Base-by-base conservation (phyloP, 2,113 vertebrate genomes). In the Cinclus mexicanus region DNA sequence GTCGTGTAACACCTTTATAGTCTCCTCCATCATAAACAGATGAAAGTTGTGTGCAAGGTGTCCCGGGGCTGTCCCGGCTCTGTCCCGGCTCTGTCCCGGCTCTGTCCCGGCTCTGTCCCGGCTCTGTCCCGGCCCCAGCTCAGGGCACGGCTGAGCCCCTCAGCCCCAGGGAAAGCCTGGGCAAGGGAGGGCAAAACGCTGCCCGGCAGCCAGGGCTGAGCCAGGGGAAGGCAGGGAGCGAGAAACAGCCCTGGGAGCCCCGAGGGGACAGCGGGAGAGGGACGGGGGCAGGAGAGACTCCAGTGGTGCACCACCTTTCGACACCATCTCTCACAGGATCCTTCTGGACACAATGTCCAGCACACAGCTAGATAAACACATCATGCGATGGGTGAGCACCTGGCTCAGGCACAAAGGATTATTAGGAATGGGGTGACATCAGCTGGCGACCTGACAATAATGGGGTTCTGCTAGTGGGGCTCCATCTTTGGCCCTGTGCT, bases 401-500 rank as follows among this genome's bases (percentile, higher is more conserved):
- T 50, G 19, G 12, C 65, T 44, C 25, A 2, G 26, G 24, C 9
- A n/a, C 44, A 52, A 42, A n/a, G 29, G 24, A 9, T 50, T 59
- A 4, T 12, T n/a, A 18, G 6, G 29, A 50, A 70, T 29, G 31
- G 15, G 6, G 10, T 42, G 25, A 42, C 16, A 35, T 29, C 29
- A 29, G 31, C 21, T 20, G 20, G 5, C 0, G 1, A 35, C 55
- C 6, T 42, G 15, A 15, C 31, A 24, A 4, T 29, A 52, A 12
- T 29, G 46, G 2, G 1, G 37, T 42, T 83, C 19, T 4, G 16
- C 22, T 16, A 21, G 8, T 16, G 10, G 37, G 14, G 39, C 23
- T 42, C 8, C 4, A 2, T 61, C 25, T 20, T 52, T 0, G 0
- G 16, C 5, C 8, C 33, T 53, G 5, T 37, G 26, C 4, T 63